Conservation (phyloP, 1,140 invertebrate species). For the Chelonus insularis region DNA sequence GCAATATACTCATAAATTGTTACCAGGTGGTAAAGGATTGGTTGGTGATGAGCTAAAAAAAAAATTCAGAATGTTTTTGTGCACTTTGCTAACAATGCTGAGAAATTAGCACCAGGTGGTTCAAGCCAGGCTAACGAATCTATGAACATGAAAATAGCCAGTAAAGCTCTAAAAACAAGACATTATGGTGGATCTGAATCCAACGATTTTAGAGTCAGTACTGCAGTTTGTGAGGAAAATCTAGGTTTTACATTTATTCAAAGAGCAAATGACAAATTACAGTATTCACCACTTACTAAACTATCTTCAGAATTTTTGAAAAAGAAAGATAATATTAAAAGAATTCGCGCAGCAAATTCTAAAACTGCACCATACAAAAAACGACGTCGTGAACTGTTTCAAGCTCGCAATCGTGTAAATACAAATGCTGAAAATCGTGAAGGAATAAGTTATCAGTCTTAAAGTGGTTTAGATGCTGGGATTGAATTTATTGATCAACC, state of each 20-base stretch:
- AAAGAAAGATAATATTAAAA: conserved; percentile 14
- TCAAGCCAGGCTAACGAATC: conserved; percentile 32
- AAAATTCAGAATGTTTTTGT: conserved; percentile 15
- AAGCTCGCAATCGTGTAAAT: conserved; percentile 6
- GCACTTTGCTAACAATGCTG: conserved; percentile 25
- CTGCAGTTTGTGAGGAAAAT: conserved; percentile 23
- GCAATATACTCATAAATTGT: conserved; percentile 25
- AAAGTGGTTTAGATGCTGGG: conserved; percentile 14
- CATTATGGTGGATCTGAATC: conserved; percentile 25
- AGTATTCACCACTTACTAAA: conserved; percentile 1
- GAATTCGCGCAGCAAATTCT: neutral
- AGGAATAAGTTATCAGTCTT: conserved; percentile 25
- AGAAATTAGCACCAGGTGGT: conserved; percentile 20
- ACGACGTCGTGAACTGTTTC: conserved; percentile 13
- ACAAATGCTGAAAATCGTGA: conserved; percentile 19
- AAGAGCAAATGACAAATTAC: neutral
- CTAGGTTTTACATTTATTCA: conserved; percentile 2
- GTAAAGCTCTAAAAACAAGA: conserved; percentile 20
- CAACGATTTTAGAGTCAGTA: conserved; percentile 14
- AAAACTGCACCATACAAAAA: conserved; percentile 19
- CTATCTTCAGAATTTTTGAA: neutral
- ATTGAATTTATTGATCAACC: conserved; percentile 14
- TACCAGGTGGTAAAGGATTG: conserved; percentile 27
- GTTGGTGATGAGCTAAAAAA: conserved; percentile 14
- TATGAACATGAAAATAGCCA: conserved; percentile 17